phyloP scores from a whole-genome alignment of 53 echinoderm and acorn worm genomes.

The Stichopus horrens region DNA sequence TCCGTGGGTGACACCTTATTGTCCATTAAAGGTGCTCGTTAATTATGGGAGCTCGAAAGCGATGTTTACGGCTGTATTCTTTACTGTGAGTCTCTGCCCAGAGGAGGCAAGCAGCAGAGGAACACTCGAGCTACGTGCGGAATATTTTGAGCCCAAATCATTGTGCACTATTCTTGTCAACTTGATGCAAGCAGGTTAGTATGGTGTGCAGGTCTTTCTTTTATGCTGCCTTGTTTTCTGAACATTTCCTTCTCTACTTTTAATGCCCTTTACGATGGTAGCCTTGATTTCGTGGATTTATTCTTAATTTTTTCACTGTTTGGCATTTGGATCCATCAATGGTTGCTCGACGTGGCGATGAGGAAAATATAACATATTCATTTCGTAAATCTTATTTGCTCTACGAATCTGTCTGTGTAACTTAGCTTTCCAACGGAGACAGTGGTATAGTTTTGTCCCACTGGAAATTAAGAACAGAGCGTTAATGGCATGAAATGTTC shows the following conservation, averaged over 20 bases:
- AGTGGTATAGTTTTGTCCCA: background rate
- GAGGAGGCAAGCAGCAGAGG: background rate
- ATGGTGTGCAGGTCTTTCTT: no score
- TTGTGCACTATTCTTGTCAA: no score
- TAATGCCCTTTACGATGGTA: no score
- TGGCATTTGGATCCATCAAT: no score
- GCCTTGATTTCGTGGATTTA: no score
- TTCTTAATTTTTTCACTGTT: no score
- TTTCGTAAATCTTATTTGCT: no score
- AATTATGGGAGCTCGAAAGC: background rate
- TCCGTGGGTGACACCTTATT: conserved; percentile 4
- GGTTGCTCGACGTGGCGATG: no score
- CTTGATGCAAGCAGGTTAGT: no score
- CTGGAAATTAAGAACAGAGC: background rate
- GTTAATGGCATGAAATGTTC: background rate
- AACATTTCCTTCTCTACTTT: no score
- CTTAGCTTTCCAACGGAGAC: background rate
- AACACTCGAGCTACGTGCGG: background rate
- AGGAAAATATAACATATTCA: no score
- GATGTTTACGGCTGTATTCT: background rate
- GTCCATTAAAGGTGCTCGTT: conserved; percentile 5
- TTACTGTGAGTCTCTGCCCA: background rate
- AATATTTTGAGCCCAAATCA: background rate
- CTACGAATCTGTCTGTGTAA: background rate
- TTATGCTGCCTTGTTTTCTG: no score